phyloP scores from a whole-genome alignment of 1,140 invertebrate species.

The Hormaphis cornu region DNA sequence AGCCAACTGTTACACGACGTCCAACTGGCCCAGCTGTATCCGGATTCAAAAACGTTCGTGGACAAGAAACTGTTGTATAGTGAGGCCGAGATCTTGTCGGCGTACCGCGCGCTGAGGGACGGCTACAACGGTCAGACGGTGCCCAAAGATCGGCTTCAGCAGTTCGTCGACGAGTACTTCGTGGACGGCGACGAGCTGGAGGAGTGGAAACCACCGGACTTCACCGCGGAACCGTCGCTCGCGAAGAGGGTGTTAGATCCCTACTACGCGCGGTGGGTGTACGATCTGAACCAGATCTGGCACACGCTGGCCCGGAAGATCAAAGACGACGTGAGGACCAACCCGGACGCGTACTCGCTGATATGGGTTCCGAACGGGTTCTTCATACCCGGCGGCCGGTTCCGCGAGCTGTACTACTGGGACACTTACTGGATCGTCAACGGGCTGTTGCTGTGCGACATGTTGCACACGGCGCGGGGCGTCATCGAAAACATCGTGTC shows the following conservation, averaged over 20 bases:
- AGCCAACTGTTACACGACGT: constrained; percentile 69
- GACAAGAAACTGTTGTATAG: constrained; percentile 69
- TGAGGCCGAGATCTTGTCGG: constrained; percentile 40
- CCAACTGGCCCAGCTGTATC: constrained; percentile 63
- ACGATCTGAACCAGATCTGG: neutral
- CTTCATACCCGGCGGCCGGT: constrained; percentile 74
- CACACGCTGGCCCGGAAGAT: neutral
- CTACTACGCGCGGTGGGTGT: neutral
- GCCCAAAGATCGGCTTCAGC: constrained; percentile 38
- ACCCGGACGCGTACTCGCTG: neutral
- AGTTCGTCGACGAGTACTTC: constrained; percentile 46
- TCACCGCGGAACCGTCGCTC: neutral
- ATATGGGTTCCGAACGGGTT: constrained; percentile 52
- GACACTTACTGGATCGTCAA: too few species aligned
- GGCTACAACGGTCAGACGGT: constrained; percentile 36
- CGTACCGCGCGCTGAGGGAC: constrained; percentile 33
- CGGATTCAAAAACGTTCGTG: constrained; percentile 86
- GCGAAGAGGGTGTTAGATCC: neutral
- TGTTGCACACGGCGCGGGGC: constrained; percentile 62
- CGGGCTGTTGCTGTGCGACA: constrained; percentile 63
- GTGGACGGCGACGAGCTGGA: constrained; percentile 41
- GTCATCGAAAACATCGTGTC: constrained; percentile 66
- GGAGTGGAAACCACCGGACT: neutral
- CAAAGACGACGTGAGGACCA: neutral
- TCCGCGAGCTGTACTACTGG: constrained; percentile 87